Base-by-base conservation (phyloP, 92 coral and sea anemone species). In the Siderastrea siderea region DNA sequence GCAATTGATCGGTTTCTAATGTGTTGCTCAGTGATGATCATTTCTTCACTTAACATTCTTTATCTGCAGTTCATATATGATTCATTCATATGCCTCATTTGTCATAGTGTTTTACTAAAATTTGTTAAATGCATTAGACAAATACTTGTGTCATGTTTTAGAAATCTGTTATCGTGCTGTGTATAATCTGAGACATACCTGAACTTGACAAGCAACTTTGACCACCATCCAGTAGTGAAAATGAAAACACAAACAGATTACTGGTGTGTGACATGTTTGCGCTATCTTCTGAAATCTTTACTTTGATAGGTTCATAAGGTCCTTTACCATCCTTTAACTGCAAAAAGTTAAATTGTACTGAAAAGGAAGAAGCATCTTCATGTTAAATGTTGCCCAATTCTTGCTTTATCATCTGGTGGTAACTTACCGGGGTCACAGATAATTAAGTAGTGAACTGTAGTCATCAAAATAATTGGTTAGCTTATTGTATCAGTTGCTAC, bases 261-360 rank as follows among this genome's bases (percentile, higher is more conserved):
- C 79, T 83, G 16, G 53, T 70, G 55, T 83, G 77, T 45, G 87
- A 83, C 77, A 83, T 83, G 60, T 19, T 67, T 68, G 86, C 49
- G 26, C 87, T 57, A 57, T 70, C 78, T 61, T 69, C 78, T 9
- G 79, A 83, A 1, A 83, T 71, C 8, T 70, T 83, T 0, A 83
- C 62, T 4, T 69, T 83, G 1, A 82, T 38, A 3, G 4, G 12
- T 43, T 44, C 54, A 44, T 4, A 26, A 5, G 65, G 8, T 14
- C 55, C 69, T 44, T 59, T 47, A 9, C 4, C 44, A 55, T 45
- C 60, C 57, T 58, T 59, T 7, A 59, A 19, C 50, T 77, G 52
- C 14, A 62, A 62, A 38, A 62, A 62, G 68, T 62, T 2, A 62
- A 62, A 62, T 26, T 26, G 38, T 26, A 62, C 15, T 11, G 26